Evolutionary conservation across 2,113 vertebrate genomes (phyloP).

Genomic region (Hystrix brachyura): DNA sequence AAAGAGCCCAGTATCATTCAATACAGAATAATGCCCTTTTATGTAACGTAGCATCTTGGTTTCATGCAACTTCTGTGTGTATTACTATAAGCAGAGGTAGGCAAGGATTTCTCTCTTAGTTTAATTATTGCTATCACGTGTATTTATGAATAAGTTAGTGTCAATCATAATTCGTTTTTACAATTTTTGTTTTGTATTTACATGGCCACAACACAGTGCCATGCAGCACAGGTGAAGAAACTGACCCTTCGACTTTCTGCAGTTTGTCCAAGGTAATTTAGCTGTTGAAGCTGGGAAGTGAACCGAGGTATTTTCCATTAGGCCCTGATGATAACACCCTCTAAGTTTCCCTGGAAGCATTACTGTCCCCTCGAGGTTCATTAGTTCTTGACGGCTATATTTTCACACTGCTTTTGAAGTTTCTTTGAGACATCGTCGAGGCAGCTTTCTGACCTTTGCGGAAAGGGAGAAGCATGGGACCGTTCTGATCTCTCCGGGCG

Average conservation of each 20-base stretch:
- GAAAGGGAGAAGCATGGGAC: neutral
- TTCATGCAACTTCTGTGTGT: neutral
- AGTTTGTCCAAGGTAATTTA: neutral
- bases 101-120: neutral
- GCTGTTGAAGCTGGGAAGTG: neutral
- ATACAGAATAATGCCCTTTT: neutral
- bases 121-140: neutral
- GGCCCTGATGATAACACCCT: neutral
- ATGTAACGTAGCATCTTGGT: constrained; percentile 11
- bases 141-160: neutral
- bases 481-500: neutral
- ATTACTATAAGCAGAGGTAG: neutral
- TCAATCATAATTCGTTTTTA: neutral
- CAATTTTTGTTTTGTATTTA: neutral
- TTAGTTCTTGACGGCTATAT: neutral
- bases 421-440: neutral
- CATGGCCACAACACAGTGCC: neutral
- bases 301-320: neutral
- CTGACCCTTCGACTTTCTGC: neutral
- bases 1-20: neutral
- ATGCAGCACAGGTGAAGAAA: neutral
- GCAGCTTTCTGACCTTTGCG: neutral
- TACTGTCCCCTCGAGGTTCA: neutral
- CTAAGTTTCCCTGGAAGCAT: neutral
- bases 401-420: neutral